phyloP scores from a whole-genome alignment of 2,113 vertebrate genomes.

The Sapajus apella region DNA sequence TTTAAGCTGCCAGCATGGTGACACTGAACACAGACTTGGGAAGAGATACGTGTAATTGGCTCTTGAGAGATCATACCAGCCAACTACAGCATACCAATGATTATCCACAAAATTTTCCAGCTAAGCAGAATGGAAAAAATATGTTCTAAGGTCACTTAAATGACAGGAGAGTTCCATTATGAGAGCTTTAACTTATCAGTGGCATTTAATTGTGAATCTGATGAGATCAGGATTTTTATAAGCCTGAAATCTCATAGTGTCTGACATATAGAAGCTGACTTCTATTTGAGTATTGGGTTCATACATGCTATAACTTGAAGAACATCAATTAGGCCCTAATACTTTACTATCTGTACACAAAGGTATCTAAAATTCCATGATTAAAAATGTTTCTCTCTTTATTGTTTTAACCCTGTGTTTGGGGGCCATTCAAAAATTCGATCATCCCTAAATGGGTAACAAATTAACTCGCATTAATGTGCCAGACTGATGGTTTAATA shows the following conservation, averaged over 20 bases:
- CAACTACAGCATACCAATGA: neutral
- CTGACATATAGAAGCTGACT: neutral
- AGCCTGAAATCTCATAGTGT: neutral
- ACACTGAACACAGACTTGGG: neutral
- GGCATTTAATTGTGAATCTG: neutral
- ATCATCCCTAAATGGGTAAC: neutral
- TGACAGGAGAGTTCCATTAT: neutral
- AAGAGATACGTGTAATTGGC: neutral
- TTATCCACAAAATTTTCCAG: neutral
- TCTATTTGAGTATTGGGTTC: neutral
- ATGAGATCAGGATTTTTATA: neutral
- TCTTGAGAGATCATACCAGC: neutral
- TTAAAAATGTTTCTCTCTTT: neutral
- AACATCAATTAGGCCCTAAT: neutral
- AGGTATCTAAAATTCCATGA: neutral
- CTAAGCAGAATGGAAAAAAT: neutral
- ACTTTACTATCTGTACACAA: neutral
- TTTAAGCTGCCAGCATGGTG: neutral
- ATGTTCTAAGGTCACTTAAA: neutral
- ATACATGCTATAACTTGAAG: neutral
- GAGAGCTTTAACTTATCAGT: neutral
- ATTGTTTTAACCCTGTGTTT: neutral
- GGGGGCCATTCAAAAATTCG: neutral
- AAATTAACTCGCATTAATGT: neutral
- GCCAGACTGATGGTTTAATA: neutral